phyloP scores from a whole-genome alignment of 64 coral and sea anemone genomes.

The Stylophora pistillata region DNA sequence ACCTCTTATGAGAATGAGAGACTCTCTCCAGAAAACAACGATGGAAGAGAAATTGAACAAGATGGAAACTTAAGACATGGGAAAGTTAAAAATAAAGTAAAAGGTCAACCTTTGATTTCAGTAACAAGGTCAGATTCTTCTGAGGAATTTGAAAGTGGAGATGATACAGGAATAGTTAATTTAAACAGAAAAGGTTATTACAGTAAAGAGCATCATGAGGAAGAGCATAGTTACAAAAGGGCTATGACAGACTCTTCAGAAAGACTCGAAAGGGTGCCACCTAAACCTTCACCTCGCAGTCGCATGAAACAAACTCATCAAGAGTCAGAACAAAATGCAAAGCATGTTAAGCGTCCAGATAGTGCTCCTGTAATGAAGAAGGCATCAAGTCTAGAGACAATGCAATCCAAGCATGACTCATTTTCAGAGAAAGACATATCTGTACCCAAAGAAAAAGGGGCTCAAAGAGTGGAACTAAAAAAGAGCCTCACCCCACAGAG shows the following conservation, averaged over 20 bases:
- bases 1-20: conserved; percentile 6
- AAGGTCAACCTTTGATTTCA: conserved; percentile 10
- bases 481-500: conserved; percentile 41
- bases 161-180: background rate
- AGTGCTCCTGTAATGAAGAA: conserved; percentile 14
- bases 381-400: conserved; percentile 12
- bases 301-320: background rate
- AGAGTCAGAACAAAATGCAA: background rate
- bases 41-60: background rate
- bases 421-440: background rate
- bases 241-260: background rate
- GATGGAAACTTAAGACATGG: conserved; percentile 31
- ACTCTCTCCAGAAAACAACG: background rate
- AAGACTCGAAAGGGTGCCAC: background rate
- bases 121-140: conserved; percentile 8
- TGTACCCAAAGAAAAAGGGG: background rate
- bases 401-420: background rate
- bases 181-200: background rate
- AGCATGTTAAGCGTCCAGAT: conserved; percentile 1
- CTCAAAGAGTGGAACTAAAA: background rate
- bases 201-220: background rate
- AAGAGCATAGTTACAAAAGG: background rate
- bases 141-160: conserved; percentile 8
- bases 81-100: background rate
- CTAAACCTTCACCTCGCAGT: background rate